phyloP scores from a whole-genome alignment of 2,113 vertebrate genomes.

The Callipepla californica region DNA sequence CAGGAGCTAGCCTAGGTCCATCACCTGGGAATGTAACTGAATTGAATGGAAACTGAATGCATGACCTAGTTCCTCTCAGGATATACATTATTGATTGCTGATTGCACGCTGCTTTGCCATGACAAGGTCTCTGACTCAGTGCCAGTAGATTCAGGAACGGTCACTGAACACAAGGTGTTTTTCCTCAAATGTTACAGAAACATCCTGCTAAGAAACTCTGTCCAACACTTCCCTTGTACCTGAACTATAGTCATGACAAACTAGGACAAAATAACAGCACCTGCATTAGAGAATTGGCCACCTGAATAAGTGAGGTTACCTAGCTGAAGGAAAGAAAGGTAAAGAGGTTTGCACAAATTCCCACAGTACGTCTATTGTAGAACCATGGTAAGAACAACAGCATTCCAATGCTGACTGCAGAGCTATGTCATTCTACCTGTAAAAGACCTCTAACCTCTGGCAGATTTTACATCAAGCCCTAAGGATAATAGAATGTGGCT shows the following conservation, averaged over 20 bases:
- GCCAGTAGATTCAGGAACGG: neutral
- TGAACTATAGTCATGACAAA: neutral
- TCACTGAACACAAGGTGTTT: neutral
- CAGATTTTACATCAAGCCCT: neutral
- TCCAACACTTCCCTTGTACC: neutral
- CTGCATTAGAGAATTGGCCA: neutral
- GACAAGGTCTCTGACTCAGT: neutral
- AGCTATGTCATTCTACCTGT: neutral
- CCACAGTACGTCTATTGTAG: neutral
- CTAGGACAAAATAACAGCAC: neutral
- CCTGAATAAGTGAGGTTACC: neutral
- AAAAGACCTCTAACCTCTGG: neutral
- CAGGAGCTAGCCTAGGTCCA: neutral
- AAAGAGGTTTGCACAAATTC: neutral
- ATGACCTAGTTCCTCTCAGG: neutral
- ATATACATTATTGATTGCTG: neutral
- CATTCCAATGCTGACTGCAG: neutral
- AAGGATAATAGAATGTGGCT: slow-evolving; percentile 10
- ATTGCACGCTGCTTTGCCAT: neutral
- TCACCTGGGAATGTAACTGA: neutral
- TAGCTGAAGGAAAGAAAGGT: neutral
- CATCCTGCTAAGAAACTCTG: neutral
- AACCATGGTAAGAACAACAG: neutral
- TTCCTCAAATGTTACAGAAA: neutral
- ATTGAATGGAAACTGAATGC: neutral